phyloP scores from a whole-genome alignment of 2,797 vertebrate genomes.

The Chloroceryle inda region DNA sequence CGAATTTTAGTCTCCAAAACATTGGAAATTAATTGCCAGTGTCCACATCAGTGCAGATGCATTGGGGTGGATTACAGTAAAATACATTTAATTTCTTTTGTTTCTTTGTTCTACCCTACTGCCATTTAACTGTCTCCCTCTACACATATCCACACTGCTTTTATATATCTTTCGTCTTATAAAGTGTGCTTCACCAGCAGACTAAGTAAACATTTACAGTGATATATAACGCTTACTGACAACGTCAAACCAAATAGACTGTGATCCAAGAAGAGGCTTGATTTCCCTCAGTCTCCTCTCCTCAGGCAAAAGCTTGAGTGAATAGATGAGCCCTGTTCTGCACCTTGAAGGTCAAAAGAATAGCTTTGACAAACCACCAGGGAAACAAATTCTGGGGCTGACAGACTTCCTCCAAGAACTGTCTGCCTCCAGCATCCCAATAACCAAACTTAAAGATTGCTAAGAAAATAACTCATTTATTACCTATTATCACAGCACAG shows the following conservation, averaged over 20 bases:
- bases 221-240: conserved; percentile 75
- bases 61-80: background rate
- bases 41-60: background rate
- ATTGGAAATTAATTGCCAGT: background rate
- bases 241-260: conserved; percentile 75
- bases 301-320: conserved; percentile 67
- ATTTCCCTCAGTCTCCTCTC: conserved; percentile 69
- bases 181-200: conserved; percentile 45
- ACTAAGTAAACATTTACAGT: conserved; percentile 68
- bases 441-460: background rate
- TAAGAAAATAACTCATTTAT: background rate
- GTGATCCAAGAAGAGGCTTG: conserved; percentile 64
- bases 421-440: conserved; percentile 13
- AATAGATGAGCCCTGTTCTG: conserved; percentile 64
- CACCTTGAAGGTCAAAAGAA: conserved; percentile 78
- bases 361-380: conserved; percentile 67
- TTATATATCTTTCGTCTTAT: conserved; percentile 37
- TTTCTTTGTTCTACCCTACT: conserved; percentile 40
- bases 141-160: background rate
- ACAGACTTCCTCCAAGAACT: conserved; percentile 53
- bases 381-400: conserved; percentile 60
- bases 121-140: conserved; percentile 21
- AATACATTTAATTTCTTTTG: conserved; percentile 8
- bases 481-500: background rate
- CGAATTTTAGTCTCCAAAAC: background rate